These are phyloP conservation scores for Microctenopoma steveboyesi DNA, from an alignment of 2,797 vertebrate genomes.

Conservation along the genomic window DNA sequence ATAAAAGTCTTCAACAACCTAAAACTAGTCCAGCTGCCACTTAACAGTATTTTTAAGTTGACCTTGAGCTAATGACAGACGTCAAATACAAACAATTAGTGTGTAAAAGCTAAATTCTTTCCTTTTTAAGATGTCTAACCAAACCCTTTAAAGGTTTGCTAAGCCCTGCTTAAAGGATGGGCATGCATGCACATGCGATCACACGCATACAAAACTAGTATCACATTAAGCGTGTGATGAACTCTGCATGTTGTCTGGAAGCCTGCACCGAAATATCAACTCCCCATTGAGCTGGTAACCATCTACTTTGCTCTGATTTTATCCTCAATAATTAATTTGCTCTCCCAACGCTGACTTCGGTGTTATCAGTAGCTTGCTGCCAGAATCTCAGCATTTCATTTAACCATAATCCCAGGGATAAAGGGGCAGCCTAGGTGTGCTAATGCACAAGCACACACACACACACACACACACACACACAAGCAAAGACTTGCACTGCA, in stretches of 20 bases:
- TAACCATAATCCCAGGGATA: conserved; percentile 80
- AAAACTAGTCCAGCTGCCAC: too few species aligned
- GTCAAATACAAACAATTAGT: too few species aligned
- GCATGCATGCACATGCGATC: conserved; percentile 2
- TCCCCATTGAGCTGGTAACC: conserved; percentile 73
- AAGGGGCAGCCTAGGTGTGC: conserved; percentile 72
- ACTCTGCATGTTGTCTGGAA: conserved; percentile 68
- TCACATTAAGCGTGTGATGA: conserved; percentile 64
- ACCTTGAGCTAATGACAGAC: too few species aligned
- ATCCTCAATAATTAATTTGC: conserved; percentile 83
- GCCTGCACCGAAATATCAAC: conserved; percentile 76
- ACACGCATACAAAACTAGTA: conserved; percentile 37
- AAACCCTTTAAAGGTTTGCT: conserved; percentile 52
- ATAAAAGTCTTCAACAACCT: not conserved
- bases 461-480: conserved; percentile 15
- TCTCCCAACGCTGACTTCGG: conserved; percentile 64
- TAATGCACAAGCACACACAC: conserved; percentile 64
- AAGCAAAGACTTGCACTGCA: conserved; percentile 50
- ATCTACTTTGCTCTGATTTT: conserved; percentile 78
- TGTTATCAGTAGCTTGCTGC: conserved; percentile 69
- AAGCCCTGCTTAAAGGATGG: conserved; percentile 8
- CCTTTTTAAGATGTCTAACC: conserved; percentile 14
- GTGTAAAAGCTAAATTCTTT: conserved; percentile 19
- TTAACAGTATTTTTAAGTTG: too few species aligned
- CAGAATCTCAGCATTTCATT: conserved; percentile 79